Conservation (phyloP, 2,113 vertebrate genomes). For the Nibea albiflora region DNA sequence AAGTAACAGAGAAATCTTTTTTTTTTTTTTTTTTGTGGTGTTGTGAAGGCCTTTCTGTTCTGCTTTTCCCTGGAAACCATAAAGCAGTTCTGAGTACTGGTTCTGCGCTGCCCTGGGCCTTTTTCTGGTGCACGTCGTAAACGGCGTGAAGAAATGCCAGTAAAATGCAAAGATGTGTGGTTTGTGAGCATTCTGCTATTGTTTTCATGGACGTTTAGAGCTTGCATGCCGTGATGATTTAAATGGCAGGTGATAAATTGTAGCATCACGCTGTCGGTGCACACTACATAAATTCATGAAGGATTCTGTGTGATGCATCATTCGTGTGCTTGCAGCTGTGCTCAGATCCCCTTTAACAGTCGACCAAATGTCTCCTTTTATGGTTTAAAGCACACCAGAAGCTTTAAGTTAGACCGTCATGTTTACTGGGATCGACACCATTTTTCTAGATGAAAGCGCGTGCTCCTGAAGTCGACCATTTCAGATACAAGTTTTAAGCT, state of each 20-base stretch:
- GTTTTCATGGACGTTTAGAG: conserved; percentile 22
- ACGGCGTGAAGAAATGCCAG: conserved; percentile 49
- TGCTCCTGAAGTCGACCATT: neutral
- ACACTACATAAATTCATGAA: neutral
- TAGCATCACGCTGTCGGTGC: neutral
- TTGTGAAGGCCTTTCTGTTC: conserved; percentile 55
- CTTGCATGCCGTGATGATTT: neutral
- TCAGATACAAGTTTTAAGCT: neutral
- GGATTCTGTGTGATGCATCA: neutral
- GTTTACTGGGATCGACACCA: neutral
- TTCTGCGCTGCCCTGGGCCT: conserved; percentile 45
- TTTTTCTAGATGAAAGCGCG: neutral
- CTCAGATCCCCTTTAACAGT: conserved; percentile 6
- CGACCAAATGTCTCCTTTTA: conserved; percentile 30
- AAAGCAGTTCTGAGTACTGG: conserved; percentile 59
- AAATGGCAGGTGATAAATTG: conserved; percentile 10
- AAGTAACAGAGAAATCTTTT: conserved; percentile 41
- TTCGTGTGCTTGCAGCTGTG: conserved; percentile 1
- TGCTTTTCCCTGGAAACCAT: conserved; percentile 65
- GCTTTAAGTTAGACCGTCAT: neutral
- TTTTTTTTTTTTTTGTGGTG: conserved; percentile 29
- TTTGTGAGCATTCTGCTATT: conserved; percentile 37
- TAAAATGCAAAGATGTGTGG: conserved; percentile 49
- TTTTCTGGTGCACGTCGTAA: conserved; percentile 64
- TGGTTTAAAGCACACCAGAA: conserved; percentile 10